Conservation (phyloP, 53 echinoderm and acorn worm genomes). For the Antedon mediterranea region DNA sequence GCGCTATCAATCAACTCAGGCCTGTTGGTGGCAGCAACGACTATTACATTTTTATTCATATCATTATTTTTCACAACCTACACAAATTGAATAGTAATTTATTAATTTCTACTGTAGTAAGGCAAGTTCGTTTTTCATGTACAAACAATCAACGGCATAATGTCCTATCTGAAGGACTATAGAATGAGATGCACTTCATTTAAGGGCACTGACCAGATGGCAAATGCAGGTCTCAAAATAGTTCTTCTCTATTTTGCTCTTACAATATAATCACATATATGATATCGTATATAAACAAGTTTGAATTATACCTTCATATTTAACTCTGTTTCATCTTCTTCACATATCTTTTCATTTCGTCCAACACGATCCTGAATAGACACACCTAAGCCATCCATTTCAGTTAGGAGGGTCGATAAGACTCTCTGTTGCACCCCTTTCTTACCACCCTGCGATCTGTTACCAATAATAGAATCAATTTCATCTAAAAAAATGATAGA, state of each 20-base stretch:
- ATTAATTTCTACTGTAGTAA: no score
- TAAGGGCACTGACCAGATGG: no score
- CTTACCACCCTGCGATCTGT: constrained; percentile 21
- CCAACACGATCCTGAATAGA: neutral
- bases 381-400: constrained; percentile 35
- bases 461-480: constrained; percentile 39
- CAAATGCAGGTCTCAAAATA: no score
- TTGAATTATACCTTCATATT: neutral
- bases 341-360: neutral
- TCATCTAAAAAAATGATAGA: constrained; percentile 45
- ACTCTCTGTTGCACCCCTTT: constrained; percentile 29
- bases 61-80: neutral
- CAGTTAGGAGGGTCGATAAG: constrained; percentile 27
- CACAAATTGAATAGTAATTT: no score
- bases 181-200: no score
- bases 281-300: no score
- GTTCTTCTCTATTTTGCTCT: no score
- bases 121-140: no score
- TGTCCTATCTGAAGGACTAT: no score
- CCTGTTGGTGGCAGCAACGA: constrained; percentile 43
- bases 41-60: constrained; percentile 7
- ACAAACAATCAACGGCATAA: no score
- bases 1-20: constrained; percentile 37
- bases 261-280: no score
- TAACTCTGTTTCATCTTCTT: neutral